Conservation (phyloP, 1,140 invertebrate genomes). For the Drosophila parabipectinata region DNA sequence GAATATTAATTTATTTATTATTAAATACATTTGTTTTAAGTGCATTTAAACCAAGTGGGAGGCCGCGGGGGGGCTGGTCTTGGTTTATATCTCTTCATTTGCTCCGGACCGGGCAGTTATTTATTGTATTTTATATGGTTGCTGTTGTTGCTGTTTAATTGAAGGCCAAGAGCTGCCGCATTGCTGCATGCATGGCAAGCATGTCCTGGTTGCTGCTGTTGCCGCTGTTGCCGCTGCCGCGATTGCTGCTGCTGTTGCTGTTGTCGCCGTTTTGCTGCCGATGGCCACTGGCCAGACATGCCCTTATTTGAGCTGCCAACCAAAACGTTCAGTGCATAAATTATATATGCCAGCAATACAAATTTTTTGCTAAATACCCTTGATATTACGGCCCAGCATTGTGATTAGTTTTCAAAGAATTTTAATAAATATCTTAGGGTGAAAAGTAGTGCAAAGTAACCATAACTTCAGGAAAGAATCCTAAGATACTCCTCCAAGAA, state of each 20-base stretch:
- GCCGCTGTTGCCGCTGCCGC: neutral
- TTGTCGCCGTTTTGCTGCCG: conserved; percentile 51
- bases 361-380: conserved; percentile 65
- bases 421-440: neutral
- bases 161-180: conserved; percentile 79
- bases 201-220: conserved; percentile 69
- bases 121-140: conserved; percentile 75
- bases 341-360: conserved; percentile 50
- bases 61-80: conserved; percentile 29
- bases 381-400: conserved; percentile 31
- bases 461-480: too few species aligned
- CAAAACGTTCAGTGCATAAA: conserved; percentile 76
- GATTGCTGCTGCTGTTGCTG: conserved; percentile 15
- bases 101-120: conserved; percentile 68
- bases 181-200: conserved; percentile 80
- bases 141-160: conserved; percentile 72
- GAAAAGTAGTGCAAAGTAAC: neutral
- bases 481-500: neutral
- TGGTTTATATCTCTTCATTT: conserved; percentile 82
- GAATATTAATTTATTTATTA: neutral
- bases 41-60: neutral
- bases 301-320: conserved; percentile 73
- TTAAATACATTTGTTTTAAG: neutral
- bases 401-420: neutral
- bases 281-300: conserved; percentile 79